phyloP scores from a whole-genome alignment of 2,888 invertebrate genomes.

The Phasia obesa region DNA sequence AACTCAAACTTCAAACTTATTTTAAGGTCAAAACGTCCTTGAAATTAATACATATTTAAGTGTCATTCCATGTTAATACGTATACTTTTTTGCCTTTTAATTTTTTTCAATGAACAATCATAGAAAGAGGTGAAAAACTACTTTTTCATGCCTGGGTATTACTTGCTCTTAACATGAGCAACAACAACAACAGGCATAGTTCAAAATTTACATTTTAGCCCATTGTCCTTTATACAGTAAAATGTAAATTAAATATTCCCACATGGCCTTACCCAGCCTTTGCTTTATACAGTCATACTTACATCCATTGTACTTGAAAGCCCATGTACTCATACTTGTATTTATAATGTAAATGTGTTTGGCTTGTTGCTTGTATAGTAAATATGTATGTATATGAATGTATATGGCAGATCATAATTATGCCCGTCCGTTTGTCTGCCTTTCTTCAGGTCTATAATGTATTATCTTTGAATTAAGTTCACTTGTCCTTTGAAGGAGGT shows the following conservation, averaged over 20 bases:
- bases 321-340: too few species aligned
- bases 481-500: too few species aligned
- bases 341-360: too few species aligned
- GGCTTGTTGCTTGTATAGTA: too few species aligned
- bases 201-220: constrained; percentile 28
- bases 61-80: neutral
- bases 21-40: neutral
- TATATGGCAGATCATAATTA: neutral
- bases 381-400: too few species aligned
- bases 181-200: neutral
- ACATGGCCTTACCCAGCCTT: neutral
- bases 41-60: neutral
- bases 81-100: constrained; percentile 5
- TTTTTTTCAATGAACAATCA: constrained; percentile 43
- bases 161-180: constrained; percentile 28
- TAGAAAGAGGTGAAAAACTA: constrained; percentile 7
- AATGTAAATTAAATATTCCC: constrained; percentile 22
- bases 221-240: constrained; percentile 24
- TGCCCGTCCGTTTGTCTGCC: neutral
- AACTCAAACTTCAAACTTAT: too few species aligned
- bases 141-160: constrained; percentile 16
- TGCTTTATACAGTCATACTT: neutral
- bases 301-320: neutral
- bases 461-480: neutral
- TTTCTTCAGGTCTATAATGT: neutral